Evolutionary conservation across 1,140 invertebrate genomes (phyloP).

Genomic region (Choristoneura fumiferana): DNA sequence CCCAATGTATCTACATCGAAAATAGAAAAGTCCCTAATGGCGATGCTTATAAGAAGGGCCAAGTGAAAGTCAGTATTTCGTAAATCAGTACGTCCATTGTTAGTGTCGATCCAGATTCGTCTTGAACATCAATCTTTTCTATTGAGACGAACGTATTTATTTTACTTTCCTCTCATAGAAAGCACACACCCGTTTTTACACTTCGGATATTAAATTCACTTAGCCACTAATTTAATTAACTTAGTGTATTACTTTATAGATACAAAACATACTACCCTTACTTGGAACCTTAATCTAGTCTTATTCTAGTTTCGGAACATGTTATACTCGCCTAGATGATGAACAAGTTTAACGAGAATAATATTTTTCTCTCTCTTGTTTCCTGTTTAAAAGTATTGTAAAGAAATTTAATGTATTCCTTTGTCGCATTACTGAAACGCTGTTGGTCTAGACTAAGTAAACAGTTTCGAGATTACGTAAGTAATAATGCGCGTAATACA

Average conservation of each 20-base stretch:
- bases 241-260: too few species aligned
- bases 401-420: too few species aligned
- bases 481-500: neutral
- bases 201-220: too few species aligned
- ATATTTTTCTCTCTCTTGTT: slow-evolving; percentile 33
- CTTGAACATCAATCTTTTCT: slow-evolving; percentile 57
- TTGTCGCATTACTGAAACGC: neutral
- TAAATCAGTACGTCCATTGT: slow-evolving; percentile 58
- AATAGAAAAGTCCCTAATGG: slow-evolving; percentile 55
- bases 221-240: too few species aligned
- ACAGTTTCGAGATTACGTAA: neutral
- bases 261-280: slow-evolving; percentile 35
- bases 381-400: neutral
- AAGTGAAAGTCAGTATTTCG: slow-evolving; percentile 68
- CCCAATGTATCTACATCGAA: slow-evolving; percentile 24
- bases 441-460: neutral
- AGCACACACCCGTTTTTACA: too few species aligned
- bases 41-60: slow-evolving; percentile 52
- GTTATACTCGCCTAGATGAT: too few species aligned
- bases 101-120: slow-evolving; percentile 59
- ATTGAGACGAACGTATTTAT: slow-evolving; percentile 41
- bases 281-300: too few species aligned
- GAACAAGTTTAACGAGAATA: slow-evolving; percentile 22
- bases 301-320: too few species aligned
- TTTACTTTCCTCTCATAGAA: slow-evolving; percentile 37